A percentile compares a stretch with the other conserved stretches of the same genome.
Conservation (phyloP, 1,140 invertebrate species). For the Fopius arisanus region DNA sequence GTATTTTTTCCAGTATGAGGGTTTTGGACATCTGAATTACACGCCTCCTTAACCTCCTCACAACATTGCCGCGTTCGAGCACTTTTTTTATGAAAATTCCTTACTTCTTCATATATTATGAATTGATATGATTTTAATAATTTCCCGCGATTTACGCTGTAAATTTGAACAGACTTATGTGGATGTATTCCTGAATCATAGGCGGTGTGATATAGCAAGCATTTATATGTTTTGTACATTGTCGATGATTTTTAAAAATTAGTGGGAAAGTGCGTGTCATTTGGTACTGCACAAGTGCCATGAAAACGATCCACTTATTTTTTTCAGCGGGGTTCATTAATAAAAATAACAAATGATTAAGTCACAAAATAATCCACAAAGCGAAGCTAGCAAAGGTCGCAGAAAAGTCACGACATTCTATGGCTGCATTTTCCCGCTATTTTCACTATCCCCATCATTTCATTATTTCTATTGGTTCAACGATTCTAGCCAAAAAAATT, state of each 20-base stretch:
- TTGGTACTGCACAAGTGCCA: background rate
- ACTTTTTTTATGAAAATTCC: no score
- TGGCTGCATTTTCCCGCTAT: background rate
- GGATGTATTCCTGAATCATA: background rate
- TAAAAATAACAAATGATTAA: background rate
- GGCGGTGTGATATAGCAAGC: background rate
- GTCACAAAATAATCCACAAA: background rate
- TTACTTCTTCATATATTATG: no score
- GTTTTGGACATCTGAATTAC: no score
- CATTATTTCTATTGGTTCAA: slow-evolving; percentile 22
- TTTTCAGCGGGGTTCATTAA: background rate
- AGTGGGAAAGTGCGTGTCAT: background rate
- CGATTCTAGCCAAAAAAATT: slow-evolving; percentile 15
- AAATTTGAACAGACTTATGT: no score
- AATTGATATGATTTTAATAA: no score
- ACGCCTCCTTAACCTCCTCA: no score
- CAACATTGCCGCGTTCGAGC: no score
- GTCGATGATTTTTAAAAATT: background rate
- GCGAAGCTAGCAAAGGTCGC: background rate
- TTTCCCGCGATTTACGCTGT: no score
- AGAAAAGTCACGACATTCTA: slow-evolving; percentile 7
- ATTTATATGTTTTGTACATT: background rate
- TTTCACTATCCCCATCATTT: slow-evolving; percentile 3
- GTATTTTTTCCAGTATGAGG: no score
- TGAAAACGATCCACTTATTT: no score